These are phyloP conservation scores for Anthrax anthrax DNA, from an alignment of 2,888 invertebrate genomes.

Conservation along the genomic window DNA sequence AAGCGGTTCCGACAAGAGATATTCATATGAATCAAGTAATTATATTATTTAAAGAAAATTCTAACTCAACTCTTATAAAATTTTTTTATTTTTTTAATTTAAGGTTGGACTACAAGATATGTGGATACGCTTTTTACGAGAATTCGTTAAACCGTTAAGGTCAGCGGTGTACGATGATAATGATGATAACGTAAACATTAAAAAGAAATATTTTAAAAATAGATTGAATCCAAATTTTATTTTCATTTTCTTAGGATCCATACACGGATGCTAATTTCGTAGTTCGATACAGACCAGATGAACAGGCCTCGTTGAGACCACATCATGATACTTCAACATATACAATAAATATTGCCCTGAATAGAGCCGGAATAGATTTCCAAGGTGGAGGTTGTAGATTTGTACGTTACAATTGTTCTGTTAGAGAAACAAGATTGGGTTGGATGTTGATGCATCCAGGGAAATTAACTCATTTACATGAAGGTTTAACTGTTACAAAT, in stretches of 20 bases:
- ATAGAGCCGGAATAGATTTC: conserved; percentile 62
- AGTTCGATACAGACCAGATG: conserved; percentile 90
- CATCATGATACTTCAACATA: conserved; percentile 98
- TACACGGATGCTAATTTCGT: conserved; percentile 94
- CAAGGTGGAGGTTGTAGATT: conserved; percentile 90
- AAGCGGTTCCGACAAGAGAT: conserved; percentile 95
- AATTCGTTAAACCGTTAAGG: conserved; percentile 81
- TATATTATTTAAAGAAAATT: background rate
- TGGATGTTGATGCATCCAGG: conserved; percentile 97
- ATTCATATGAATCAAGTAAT: conserved; percentile 90
- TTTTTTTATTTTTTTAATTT: background rate
- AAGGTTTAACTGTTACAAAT: conserved; percentile 74
- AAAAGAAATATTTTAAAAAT: no score
- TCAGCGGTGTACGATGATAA: conserved; percentile 83
- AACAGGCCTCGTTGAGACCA: conserved; percentile 85
- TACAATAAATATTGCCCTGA: conserved; percentile 90
- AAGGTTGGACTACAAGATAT: conserved; percentile 53
- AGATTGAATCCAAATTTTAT: conserved; percentile 11
- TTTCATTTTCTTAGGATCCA: conserved; percentile 52
- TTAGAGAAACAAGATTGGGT: conserved; percentile 67
- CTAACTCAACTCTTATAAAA: no score
- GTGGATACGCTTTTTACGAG: conserved; percentile 77
- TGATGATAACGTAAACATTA: conserved; percentile 62
- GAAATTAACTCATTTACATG: conserved; percentile 91
- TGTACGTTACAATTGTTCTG: conserved; percentile 91